Percentiles rank a stretch among this genome's conserved stretches.
Evolutionary conservation across 2,113 vertebrate species (phyloP).

Genomic region (Carlito syrichta): DNA sequence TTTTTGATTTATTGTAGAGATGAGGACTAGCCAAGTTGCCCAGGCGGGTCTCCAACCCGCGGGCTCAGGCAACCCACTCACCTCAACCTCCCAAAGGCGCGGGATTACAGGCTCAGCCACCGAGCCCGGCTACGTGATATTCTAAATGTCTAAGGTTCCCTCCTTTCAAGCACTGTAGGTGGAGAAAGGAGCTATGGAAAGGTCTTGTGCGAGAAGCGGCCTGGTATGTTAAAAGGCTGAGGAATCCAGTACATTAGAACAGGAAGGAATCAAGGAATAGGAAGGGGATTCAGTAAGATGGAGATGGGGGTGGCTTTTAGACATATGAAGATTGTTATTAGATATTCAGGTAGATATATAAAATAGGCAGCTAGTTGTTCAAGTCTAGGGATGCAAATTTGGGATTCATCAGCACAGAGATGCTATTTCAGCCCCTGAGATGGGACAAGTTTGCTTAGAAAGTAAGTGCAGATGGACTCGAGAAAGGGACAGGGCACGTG

Average conservation of each 20-base stretch:
- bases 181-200: not conserved
- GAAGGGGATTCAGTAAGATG: not conserved
- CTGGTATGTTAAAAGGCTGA: not conserved
- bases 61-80: no score
- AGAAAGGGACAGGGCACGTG: not conserved
- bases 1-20: no score
- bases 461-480: not conserved
- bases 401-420: not conserved
- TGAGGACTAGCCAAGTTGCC: no score
- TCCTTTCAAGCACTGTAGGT: no score
- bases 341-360: not conserved
- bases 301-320: not conserved
- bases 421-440: not conserved
- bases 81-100: no score
- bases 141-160: no score
- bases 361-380: not conserved
- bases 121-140: no score
- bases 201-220: not conserved
- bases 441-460: not conserved
- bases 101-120: no score
- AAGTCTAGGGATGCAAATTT: not conserved
- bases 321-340: not conserved
- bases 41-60: no score
- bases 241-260: not conserved
- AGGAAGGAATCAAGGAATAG: not conserved